phyloP scores from a whole-genome alignment of 2,888 invertebrate species.

The Esperia sulphurella region DNA sequence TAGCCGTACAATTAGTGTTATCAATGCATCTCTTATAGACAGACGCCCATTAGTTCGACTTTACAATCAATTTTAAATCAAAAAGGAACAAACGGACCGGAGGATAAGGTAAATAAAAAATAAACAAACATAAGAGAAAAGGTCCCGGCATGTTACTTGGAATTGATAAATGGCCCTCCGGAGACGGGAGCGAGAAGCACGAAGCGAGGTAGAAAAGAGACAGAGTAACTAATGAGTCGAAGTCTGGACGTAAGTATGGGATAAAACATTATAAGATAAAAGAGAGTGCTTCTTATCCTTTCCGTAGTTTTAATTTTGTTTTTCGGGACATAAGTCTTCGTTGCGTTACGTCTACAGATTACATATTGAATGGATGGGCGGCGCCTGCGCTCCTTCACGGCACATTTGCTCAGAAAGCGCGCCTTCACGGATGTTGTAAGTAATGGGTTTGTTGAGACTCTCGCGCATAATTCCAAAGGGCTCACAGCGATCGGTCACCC shows the following conservation, averaged over 20 bases:
- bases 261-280: slow-evolving; percentile 64
- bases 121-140: slow-evolving; percentile 72
- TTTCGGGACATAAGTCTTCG: neutral
- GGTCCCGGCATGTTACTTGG: slow-evolving; percentile 77
- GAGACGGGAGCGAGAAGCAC: slow-evolving; percentile 60
- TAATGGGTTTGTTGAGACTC: slow-evolving; percentile 41
- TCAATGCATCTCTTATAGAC: slow-evolving; percentile 62
- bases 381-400: slow-evolving; percentile 51
- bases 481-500: slow-evolving; percentile 47
- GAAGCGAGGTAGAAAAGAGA: slow-evolving; percentile 58
- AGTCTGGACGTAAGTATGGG: slow-evolving; percentile 50
- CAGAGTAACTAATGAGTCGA: slow-evolving; percentile 63
- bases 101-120: slow-evolving; percentile 75
- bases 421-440: slow-evolving; percentile 44
- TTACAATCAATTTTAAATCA: slow-evolving; percentile 74
- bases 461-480: slow-evolving; percentile 35
- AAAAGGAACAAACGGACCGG: slow-evolving; percentile 64
- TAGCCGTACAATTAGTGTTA: slow-evolving; percentile 62
- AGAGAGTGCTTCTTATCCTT: slow-evolving; percentile 66
- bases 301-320: slow-evolving; percentile 24
- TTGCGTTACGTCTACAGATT: slow-evolving; percentile 11
- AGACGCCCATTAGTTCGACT: slow-evolving; percentile 64
- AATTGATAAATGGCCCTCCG: slow-evolving; percentile 77
- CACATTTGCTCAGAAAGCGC: slow-evolving; percentile 42
- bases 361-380: slow-evolving; percentile 30